phyloP scores from a whole-genome alignment of 2,113 vertebrate species.

The Excalfactoria chinensis region DNA sequence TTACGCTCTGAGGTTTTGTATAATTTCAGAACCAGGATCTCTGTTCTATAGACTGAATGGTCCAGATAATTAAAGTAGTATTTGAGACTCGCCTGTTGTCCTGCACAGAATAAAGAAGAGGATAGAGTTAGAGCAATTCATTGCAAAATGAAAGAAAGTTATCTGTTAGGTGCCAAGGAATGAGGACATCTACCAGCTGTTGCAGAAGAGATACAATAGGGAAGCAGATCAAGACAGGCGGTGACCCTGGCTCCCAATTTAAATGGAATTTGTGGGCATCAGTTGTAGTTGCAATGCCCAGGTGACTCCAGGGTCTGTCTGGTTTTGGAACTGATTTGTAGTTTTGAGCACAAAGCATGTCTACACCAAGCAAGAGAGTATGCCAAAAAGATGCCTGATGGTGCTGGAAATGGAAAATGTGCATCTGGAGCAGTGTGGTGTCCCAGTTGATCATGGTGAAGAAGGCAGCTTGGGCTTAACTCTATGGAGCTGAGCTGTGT shows the following conservation, averaged over 20 bases:
- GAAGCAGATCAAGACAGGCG: constrained; percentile 2
- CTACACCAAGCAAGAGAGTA: not conserved
- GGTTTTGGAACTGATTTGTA: not conserved
- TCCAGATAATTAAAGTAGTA: not conserved
- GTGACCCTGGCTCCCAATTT: not conserved
- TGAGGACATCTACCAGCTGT: constrained; percentile 48
- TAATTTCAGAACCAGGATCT: not conserved
- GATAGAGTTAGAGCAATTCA: not conserved
- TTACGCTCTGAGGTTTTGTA: not conserved
- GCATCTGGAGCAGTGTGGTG: not conserved
- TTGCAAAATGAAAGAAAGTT: not conserved
- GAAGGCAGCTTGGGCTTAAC: not conserved
- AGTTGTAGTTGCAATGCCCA: not conserved
- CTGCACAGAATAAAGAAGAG: not conserved
- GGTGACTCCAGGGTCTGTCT: not conserved
- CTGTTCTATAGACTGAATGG: not conserved
- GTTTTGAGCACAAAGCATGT: not conserved
- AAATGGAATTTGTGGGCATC: constrained; percentile 23
- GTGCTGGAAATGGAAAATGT: not conserved
- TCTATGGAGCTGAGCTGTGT: not conserved
- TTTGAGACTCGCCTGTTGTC: not conserved
- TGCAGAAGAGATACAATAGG: constrained; percentile 15
- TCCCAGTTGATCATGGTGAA: not conserved
- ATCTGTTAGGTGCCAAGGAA: constrained; percentile 4
- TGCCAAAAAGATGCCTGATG: not conserved